Evolutionary conservation across 2,888 invertebrate species (phyloP), one percentile per base, ranked within the genome.

Genomic region (Nomada ruficornis): DNA sequence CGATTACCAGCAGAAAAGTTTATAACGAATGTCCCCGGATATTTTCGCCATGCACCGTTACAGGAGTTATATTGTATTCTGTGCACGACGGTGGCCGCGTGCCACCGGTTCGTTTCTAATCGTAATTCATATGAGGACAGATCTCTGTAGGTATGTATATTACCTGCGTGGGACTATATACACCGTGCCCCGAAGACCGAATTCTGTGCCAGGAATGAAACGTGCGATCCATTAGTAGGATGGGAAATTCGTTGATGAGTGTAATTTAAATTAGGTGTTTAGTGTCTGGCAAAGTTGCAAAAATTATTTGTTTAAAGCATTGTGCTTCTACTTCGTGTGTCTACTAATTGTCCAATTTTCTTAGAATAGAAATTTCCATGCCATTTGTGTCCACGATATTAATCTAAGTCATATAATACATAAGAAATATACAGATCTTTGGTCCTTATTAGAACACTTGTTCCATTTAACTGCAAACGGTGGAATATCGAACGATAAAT

Each of bases 111-210:
- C 79, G 64, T 74, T 70, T 80, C 77, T 77, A 74, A 83, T 87
- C 86, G 86, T 85, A 83, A 86, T 83, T 87, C 87, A 85, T 85
- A 79, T 65, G 83, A 64, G 65, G 70, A 74, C 74, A 69, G 59
- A 76, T 74, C 75, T 57, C n/a, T 18, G 36, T 36, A 36, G 7
- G 36, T 36, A 36, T 36, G 44, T 55, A 62, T 59, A 60, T 71
- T 65, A 83, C 78, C 71, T 63, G 79, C 78, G 9, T 50, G n/a
- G 10, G 15, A 18, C 54, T 54, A 54, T 23, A 20, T 54, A 47
- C 47, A 42, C 23, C 3, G 29, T 59, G 36, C 36, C 23, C 77
- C 77, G n/a, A 54, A 77, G 62, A 68, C 50, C 77, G 54, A 54
- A 54, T 77, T 67, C 23, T 18, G 26, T 44, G 20, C n/a, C 18